Evolutionary conservation across 2,113 vertebrate species (phyloP).

Genomic region (Apteryx mantelli): DNA sequence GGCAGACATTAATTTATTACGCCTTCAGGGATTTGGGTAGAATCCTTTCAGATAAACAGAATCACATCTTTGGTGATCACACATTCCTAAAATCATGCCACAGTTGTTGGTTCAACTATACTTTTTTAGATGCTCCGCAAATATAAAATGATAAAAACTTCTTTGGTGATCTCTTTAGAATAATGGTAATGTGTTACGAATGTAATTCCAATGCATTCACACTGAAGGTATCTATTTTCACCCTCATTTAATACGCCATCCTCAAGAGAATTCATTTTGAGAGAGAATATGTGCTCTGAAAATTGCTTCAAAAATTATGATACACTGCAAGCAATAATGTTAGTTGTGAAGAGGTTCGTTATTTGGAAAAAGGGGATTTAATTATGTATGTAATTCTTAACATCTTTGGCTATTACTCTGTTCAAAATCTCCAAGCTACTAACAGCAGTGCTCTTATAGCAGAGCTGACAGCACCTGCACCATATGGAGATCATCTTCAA

Average conservation of each 20-base stretch:
- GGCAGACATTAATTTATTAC: conserved; percentile 17
- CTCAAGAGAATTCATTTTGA: not conserved
- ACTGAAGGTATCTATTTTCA: conserved; percentile 1
- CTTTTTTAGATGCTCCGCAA: not conserved
- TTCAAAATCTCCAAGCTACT: not conserved
- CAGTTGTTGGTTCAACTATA: conserved; percentile 13
- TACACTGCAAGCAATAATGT: not conserved
- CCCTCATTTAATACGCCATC: not conserved
- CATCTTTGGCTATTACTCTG: not conserved
- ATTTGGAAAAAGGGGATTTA: not conserved
- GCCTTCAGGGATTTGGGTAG: conserved; percentile 33
- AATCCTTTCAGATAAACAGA: not conserved
- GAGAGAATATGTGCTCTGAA: not conserved
- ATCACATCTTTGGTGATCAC: conserved; percentile 12
- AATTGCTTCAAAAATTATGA: not conserved
- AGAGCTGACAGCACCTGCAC: conserved; percentile 19
- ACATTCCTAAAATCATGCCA: conserved; percentile 27
- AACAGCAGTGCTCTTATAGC: not conserved
- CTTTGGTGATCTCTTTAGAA: conserved; percentile 2
- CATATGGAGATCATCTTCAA: conserved; percentile 42
- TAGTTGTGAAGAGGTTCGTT: not conserved
- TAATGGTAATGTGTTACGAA: not conserved
- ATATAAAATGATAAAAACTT: conserved; percentile 47
- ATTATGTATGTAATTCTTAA: not conserved
- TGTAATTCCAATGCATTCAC: not conserved